These are phyloP conservation scores for Grallaria varia DNA, from an alignment of 2,113 vertebrate genomes.

Conservation along the genomic window DNA sequence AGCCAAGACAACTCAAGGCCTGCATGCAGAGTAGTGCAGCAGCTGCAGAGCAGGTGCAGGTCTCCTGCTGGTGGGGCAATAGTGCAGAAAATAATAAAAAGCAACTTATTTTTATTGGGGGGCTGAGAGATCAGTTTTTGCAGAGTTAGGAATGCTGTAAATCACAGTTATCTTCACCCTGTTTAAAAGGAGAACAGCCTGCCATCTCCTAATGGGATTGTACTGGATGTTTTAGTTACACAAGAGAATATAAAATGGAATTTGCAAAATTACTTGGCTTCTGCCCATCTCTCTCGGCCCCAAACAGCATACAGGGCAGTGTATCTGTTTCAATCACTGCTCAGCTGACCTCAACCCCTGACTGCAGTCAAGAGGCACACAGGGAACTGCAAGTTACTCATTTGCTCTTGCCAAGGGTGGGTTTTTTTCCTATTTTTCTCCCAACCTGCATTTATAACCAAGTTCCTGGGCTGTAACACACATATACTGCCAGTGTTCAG, in stretches of 20 bases:
- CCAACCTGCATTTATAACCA: neutral
- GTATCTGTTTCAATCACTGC: neutral
- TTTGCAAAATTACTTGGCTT: neutral
- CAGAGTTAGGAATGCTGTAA: neutral
- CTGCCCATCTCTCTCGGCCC: neutral
- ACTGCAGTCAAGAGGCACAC: neutral
- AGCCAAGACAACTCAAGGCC: accelerated
- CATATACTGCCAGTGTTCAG: accelerated
- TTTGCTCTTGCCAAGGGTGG: neutral
- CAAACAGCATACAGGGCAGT: neutral
- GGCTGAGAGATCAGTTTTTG: neutral
- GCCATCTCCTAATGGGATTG: neutral
- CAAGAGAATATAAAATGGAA: neutral
- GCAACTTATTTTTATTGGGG: neutral
- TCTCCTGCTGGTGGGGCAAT: neutral
- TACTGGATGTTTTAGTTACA: neutral
- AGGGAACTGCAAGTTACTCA: neutral
- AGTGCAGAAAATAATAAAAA: neutral
- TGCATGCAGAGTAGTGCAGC: neutral
- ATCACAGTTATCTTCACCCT: neutral
- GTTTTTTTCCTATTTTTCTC: neutral
- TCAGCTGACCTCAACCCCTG: neutral
- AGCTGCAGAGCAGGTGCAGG: neutral
- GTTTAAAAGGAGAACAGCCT: neutral
- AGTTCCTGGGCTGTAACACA: neutral